Evolutionary conservation across 2,797 vertebrate genomes (phyloP), one percentile per base, ranked within the genome.

Genomic region (Myripristis jacobus): DNA sequence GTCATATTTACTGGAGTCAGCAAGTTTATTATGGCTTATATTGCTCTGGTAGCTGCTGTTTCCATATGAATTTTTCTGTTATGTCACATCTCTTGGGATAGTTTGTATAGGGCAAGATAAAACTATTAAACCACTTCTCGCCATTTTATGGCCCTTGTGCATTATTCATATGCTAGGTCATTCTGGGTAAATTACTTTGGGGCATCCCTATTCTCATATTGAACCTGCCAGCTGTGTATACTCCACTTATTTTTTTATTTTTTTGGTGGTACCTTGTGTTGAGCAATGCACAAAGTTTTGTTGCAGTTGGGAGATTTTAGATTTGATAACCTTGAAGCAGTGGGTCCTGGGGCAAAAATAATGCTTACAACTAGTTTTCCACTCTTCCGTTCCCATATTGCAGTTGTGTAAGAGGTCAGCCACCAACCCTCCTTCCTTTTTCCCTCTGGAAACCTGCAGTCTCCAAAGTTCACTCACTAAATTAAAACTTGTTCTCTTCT

Each of bases 1-100:
- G 47, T 77, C 79, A 82, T 70, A 87, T 91, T 88, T 85, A 91
- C 83, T 81, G 81, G 69, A 73, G 86, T 93, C 88, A 91, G 91
- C 91, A 87, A 66, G 62, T 89, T 90, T 88, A 87, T 90, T 89
- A 85, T 83, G 51, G 82, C 77, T 87, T 79, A 80, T 79, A 88
- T 85, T 85, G 76, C 89, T 73, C 61, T 64, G 64, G 79, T 77
- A 70, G 80, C 79, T 75, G 69, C 72, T 59, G 72, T 85, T 88
- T 87, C 81, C 57, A 68, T 82, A 75, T 68, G 72, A 71, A 87
- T 83, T 80, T 73, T 79, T 84, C 64, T 81, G 76, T 89, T 89
- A 85, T 87, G 86, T 88, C 77, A 79, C 72, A 81, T 90, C 88
- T 89, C 89, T 69, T 48, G 85, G 82, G 88, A 85, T 74, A 71